phyloP scores from a whole-genome alignment of 1,140 invertebrate genomes.

The Zaprionus tsacasi region DNA sequence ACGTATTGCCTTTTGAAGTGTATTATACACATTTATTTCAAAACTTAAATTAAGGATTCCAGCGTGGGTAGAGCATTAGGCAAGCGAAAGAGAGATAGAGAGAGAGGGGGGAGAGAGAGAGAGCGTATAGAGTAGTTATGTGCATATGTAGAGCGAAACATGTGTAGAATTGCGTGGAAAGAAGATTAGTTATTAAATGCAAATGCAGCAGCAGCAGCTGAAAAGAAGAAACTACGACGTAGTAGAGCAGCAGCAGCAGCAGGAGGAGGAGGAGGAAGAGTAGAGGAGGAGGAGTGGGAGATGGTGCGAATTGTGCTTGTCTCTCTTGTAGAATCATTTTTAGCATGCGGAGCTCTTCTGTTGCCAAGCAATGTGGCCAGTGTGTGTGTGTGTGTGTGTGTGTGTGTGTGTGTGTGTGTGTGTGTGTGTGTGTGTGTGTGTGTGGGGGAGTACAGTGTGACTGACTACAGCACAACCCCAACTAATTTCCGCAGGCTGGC shows the following conservation, averaged over 20 bases:
- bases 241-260: neutral
- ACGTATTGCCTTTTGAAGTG: neutral
- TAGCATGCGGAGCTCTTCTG: neutral
- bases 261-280: neutral
- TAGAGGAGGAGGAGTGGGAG: neutral
- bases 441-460: neutral
- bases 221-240: conserved; percentile 1
- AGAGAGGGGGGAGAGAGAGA: neutral
- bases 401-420: conserved; percentile 1
- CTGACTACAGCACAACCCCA: conserved; percentile 29
- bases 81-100: neutral
- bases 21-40: too few species aligned
- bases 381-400: neutral
- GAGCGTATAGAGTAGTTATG: neutral
- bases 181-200: conserved; percentile 7
- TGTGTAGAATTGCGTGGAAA: neutral
- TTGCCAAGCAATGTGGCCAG: conserved; percentile 31
- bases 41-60: neutral
- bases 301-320: conserved; percentile 1
- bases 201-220: neutral
- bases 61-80: too few species aligned
- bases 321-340: neutral
- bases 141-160: neutral
- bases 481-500: conserved; percentile 2
- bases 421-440: neutral